Evolutionary conservation across 1,140 invertebrate species (phyloP).

Genomic region (Plutomurus gul): DNA sequence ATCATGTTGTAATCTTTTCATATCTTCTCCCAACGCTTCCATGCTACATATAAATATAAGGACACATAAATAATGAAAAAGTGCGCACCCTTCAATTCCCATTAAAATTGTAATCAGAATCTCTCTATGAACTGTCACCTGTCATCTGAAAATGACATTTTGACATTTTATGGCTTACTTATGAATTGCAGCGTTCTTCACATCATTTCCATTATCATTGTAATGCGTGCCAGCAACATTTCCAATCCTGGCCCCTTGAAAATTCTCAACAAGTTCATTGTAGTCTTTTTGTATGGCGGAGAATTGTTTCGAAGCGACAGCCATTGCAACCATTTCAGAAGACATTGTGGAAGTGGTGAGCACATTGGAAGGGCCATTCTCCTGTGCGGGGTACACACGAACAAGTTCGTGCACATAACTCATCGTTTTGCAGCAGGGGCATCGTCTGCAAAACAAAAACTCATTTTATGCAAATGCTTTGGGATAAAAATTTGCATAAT

Average conservation of each 20-base stretch:
- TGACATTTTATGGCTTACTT: neutral
- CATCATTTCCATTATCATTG: neutral
- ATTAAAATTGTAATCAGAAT: no score
- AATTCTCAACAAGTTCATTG: neutral
- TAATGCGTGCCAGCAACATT: no score
- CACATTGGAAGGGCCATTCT: neutral
- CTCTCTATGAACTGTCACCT: no score
- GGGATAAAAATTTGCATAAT: neutral
- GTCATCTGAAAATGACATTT: no score
- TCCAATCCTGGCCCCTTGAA: no score
- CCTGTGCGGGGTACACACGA: slow-evolving; percentile 32
- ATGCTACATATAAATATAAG: neutral
- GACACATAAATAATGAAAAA: no score
- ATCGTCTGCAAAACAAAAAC: neutral
- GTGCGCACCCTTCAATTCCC: no score
- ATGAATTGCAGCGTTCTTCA: neutral
- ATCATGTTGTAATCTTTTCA: neutral
- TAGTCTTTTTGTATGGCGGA: neutral
- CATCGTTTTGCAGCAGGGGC: slow-evolving; percentile 28
- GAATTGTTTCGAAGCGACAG: neutral
- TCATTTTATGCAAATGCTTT: neutral
- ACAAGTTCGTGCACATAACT: slow-evolving; percentile 36
- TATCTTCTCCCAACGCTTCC: neutral
- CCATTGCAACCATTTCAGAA: neutral
- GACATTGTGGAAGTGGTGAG: no score